phyloP scores from a whole-genome alignment of 2,113 vertebrate genomes.

The Oryzias melastigma region DNA sequence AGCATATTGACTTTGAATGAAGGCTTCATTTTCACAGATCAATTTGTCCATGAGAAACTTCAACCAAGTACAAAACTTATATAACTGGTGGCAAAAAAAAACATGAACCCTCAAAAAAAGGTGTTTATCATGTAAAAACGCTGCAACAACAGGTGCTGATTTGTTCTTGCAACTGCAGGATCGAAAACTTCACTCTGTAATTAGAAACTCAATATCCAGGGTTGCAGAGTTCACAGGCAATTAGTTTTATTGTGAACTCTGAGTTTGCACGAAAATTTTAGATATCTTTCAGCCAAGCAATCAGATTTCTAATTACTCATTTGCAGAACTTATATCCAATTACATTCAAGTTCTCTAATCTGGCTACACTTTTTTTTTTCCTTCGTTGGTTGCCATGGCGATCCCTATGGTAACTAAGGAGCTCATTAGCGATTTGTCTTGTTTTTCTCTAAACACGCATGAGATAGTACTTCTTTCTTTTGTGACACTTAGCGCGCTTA shows the following conservation, averaged over 20 bases:
- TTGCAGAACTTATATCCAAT: slow-evolving; percentile 39
- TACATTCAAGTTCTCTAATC: slow-evolving; percentile 35
- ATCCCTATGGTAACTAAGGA: slow-evolving; percentile 44
- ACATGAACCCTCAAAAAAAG: too few relatives aligned
- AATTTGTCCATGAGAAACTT: too few relatives aligned
- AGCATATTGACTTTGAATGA: too few relatives aligned
- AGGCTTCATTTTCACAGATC: too few relatives aligned
- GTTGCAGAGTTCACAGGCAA: slow-evolving; percentile 21
- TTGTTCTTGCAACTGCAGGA: background rate
- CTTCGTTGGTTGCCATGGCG: slow-evolving; percentile 54
- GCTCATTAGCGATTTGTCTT: slow-evolving; percentile 41
- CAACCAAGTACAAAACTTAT: too few relatives aligned
- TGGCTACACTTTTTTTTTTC: slow-evolving; percentile 24
- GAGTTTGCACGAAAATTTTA: slow-evolving; percentile 18
- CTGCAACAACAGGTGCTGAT: slow-evolving; percentile 4
- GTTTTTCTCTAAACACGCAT: slow-evolving; percentile 30
- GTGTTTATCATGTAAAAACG: background rate
- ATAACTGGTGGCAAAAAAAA: too few relatives aligned
- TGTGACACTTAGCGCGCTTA: slow-evolving; percentile 42
- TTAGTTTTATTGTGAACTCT: slow-evolving; percentile 33
- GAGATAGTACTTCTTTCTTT: slow-evolving; percentile 41
- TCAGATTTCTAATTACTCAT: slow-evolving; percentile 43
- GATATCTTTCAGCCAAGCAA: slow-evolving; percentile 36
- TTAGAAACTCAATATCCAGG: slow-evolving; percentile 19
- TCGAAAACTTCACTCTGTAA: slow-evolving; percentile 12